A percentile compares a stretch with the other conserved stretches of the same genome.
Conservation (phyloP, 2,888 invertebrate genomes). For the Acleris emargana region DNA sequence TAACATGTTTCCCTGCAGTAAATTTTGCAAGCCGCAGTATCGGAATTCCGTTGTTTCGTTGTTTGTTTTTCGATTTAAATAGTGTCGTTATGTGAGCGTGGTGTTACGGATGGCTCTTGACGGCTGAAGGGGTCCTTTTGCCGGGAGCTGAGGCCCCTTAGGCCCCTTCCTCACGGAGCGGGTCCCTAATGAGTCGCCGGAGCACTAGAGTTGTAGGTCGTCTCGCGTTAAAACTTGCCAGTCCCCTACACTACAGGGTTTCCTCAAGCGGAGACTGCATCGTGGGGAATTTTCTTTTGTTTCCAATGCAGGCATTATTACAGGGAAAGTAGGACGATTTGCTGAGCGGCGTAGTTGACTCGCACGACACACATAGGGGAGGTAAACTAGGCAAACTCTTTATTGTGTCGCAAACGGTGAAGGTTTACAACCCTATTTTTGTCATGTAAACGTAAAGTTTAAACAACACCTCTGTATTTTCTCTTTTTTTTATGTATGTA, state of each 20-base stretch:
- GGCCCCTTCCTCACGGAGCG: conserved; percentile 63
- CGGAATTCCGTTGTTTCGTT: conserved; percentile 21
- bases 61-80: conserved; percentile 46
- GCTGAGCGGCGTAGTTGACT: conserved; percentile 40
- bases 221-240: conserved; percentile 70
- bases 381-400: conserved; percentile 27
- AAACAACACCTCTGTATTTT: too few species aligned
- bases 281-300: conserved; percentile 68
- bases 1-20: conserved; percentile 39
- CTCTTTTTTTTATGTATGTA: too few species aligned
- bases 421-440: neutral
- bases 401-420: conserved; percentile 13
- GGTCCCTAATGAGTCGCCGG: conserved; percentile 81
- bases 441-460: neutral
- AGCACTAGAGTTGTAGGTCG: conserved; percentile 82
- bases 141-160: conserved; percentile 69
- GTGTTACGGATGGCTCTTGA: conserved; percentile 71
- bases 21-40: conserved; percentile 38
- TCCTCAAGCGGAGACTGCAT: conserved; percentile 66
- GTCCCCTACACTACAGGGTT: conserved; percentile 69
- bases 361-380: conserved; percentile 31
- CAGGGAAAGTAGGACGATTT: conserved; percentile 56
- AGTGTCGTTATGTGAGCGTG: conserved; percentile 59
- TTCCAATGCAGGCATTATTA: conserved; percentile 47
- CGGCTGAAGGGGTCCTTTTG: conserved; percentile 72